Evolutionary conservation across 2,888 invertebrate species (phyloP).

Genomic region (Lasioglossum morio): DNA sequence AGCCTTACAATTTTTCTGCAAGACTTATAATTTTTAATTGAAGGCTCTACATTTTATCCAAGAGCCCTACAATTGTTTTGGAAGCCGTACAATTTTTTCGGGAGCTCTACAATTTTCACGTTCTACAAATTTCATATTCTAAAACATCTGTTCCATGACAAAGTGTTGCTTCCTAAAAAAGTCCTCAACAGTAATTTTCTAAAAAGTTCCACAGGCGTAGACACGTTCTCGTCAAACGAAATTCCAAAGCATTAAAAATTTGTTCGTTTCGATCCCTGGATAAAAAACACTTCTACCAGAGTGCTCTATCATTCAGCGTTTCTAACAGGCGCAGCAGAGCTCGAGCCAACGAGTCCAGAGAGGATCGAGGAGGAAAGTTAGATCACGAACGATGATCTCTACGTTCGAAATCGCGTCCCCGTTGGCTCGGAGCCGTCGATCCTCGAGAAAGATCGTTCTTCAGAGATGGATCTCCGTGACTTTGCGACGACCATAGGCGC

Average conservation of each 20-base stretch:
- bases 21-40: too few relatives aligned
- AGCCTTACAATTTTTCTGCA: too few relatives aligned
- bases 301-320: conserved; percentile 36
- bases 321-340: conserved; percentile 53
- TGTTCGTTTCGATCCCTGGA: neutral
- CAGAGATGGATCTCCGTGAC: conserved; percentile 59
- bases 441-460: conserved; percentile 36
- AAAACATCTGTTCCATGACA: too few relatives aligned
- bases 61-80: too few relatives aligned
- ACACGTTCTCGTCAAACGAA: too few relatives aligned
- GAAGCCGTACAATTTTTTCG: too few relatives aligned
- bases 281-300: neutral
- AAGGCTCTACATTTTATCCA: too few relatives aligned
- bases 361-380: neutral
- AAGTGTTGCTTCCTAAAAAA: neutral
- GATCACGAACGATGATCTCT: neutral
- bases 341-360: conserved; percentile 1
- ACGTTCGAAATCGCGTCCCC: neutral
- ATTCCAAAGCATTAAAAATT: neutral
- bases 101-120: too few relatives aligned
- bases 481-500: conserved; percentile 59
- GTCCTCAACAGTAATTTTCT: neutral
- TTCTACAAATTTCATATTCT: too few relatives aligned
- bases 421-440: conserved; percentile 53
- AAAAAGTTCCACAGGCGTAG: too few relatives aligned